phyloP scores from a whole-genome alignment of 2,113 vertebrate species.

The Strix uralensis region DNA sequence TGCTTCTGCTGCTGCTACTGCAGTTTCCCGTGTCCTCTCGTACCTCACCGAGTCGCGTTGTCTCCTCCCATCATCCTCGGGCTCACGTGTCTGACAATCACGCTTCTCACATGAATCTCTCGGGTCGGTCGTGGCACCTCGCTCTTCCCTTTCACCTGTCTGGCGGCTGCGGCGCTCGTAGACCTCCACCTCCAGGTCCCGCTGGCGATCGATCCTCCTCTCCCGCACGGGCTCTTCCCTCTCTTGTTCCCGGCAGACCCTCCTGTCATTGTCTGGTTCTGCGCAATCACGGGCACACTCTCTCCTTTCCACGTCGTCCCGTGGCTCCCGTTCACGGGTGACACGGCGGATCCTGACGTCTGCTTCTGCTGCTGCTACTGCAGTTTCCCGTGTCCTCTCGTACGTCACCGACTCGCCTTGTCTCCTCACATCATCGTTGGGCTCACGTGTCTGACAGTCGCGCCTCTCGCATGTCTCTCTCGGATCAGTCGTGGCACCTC shows the following conservation, averaged over 20 bases:
- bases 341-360: background rate
- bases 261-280: background rate
- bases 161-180: background rate
- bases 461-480: too few relatives aligned
- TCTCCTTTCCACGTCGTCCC: background rate
- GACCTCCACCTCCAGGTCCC: background rate
- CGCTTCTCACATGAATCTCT: background rate
- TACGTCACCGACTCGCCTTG: background rate
- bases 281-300: accelerated
- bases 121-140: accelerated
- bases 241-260: accelerated
- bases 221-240: background rate
- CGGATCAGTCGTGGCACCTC: too few relatives aligned
- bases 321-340: background rate
- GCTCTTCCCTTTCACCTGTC: background rate
- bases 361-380: background rate
- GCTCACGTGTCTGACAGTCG: too few relatives aligned
- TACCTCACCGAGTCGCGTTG: background rate
- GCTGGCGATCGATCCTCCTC: accelerated
- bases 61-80: accelerated
- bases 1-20: too few relatives aligned
- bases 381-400: background rate
- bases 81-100: accelerated
- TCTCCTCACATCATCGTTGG: too few relatives aligned
- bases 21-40: too few relatives aligned